Conservation (phyloP, 2,797 vertebrate species). For the Siniperca scherzeri region DNA sequence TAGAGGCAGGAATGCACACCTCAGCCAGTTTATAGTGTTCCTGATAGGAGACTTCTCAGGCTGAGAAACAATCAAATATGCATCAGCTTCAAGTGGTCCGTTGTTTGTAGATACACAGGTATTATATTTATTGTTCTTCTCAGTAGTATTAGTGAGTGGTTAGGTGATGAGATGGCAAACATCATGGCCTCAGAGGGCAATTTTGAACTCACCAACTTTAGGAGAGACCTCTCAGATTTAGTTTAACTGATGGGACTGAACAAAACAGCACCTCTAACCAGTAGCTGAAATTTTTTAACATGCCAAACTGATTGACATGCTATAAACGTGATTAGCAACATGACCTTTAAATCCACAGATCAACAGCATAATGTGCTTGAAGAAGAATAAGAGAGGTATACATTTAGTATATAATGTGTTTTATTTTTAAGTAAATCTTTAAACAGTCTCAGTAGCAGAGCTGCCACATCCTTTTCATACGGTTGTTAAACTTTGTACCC, state of each 20-base stretch:
- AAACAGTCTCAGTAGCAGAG: background rate
- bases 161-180: background rate
- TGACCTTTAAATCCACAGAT: background rate
- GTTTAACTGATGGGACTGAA: background rate
- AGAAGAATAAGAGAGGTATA: background rate
- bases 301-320: background rate
- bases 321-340: background rate
- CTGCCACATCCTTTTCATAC: background rate
- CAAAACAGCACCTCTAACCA: background rate
- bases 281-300: background rate
- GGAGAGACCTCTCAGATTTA: background rate
- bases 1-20: constrained; percentile 26
- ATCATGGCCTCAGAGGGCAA: background rate
- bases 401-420: background rate
- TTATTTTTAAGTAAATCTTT: constrained; percentile 15
- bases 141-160: background rate
- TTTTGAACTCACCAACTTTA: background rate
- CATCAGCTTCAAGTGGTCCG: background rate
- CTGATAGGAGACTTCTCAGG: background rate
- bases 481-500: constrained; percentile 15
- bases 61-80: background rate
- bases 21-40: constrained; percentile 18
- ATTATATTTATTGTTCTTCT: background rate
- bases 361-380: background rate
- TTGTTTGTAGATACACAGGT: background rate